Percentiles rank a stretch among this genome's conserved stretches.
These are phyloP conservation scores for Laterallus jamaicensis DNA, from an alignment of 2,113 vertebrate genomes.

Conservation along the genomic window DNA sequence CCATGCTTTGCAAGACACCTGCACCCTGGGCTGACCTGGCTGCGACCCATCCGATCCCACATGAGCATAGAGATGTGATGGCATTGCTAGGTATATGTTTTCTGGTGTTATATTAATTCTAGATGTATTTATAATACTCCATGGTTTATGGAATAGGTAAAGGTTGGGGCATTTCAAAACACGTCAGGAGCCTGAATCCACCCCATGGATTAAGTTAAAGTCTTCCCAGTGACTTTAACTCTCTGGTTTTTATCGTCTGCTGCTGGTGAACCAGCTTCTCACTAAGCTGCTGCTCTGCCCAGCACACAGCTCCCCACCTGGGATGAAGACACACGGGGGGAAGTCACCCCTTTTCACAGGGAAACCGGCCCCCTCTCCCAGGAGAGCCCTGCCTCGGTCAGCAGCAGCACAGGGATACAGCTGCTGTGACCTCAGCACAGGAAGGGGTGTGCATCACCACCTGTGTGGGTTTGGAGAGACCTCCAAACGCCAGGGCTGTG, in stretches of 20 bases:
- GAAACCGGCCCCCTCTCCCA: not conserved
- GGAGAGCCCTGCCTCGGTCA: not conserved
- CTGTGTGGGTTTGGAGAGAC: not conserved
- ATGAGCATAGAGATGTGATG: not conserved
- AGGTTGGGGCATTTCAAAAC: not conserved
- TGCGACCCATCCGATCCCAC: fast-evolving
- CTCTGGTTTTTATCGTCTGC: too few relatives aligned
- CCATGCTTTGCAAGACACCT: not conserved
- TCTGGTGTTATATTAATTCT: too few relatives aligned
- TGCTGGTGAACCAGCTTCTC: too few relatives aligned
- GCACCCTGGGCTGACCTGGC: not conserved
- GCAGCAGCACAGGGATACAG: not conserved
- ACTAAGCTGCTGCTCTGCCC: not conserved
- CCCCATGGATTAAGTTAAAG: too few relatives aligned
- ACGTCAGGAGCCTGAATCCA: not conserved
- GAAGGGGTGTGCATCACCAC: not conserved
- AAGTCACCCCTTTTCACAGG: not conserved
- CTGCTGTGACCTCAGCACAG: fast-evolving
- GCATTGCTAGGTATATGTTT: fast-evolving
- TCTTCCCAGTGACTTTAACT: too few relatives aligned
- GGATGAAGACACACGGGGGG: not conserved
- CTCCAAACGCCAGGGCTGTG: not conserved
- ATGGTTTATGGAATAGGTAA: not conserved
- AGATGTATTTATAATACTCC: too few relatives aligned
- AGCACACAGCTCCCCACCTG: too few relatives aligned